These are phyloP conservation scores for Paralinhomoeus sp. DNA, from an alignment of 2,888 invertebrate species.

Conservation along the genomic window DNA sequence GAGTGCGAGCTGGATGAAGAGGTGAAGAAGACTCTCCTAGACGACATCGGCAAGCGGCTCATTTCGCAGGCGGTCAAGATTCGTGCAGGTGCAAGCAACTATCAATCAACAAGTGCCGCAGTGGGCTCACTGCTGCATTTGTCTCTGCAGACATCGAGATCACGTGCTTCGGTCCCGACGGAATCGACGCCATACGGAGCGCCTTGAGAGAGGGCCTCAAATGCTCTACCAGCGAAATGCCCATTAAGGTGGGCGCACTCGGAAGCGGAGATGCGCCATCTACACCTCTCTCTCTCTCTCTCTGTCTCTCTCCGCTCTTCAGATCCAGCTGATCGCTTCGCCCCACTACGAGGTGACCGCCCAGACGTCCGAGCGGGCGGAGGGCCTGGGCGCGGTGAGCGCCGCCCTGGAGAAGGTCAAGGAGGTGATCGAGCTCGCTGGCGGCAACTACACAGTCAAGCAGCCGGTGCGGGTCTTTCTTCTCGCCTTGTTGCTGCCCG, in stretches of 20 bases:
- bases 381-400: slow-evolving; percentile 67
- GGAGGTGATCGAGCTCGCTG: slow-evolving; percentile 48
- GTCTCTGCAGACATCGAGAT: slow-evolving; percentile 46
- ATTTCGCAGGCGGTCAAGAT: slow-evolving; percentile 94
- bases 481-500: too few relatives aligned
- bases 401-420: slow-evolving; percentile 68
- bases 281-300: too few relatives aligned
- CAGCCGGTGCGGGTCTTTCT: slow-evolving; percentile 50
- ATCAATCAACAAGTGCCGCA: slow-evolving; percentile 1
- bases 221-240: slow-evolving; percentile 69
- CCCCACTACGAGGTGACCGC: slow-evolving; percentile 96
- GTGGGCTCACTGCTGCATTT: not conserved
- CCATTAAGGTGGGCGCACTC: slow-evolving; percentile 55
- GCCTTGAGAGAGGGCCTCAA: slow-evolving; percentile 70
- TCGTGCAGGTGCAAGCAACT: slow-evolving; percentile 45
- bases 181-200: slow-evolving; percentile 83
- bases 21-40: slow-evolving; percentile 68
- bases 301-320: slow-evolving; percentile 4
- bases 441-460: slow-evolving; percentile 77
- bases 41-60: slow-evolving; percentile 78
- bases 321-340: slow-evolving; percentile 91
- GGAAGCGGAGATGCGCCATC: too few relatives aligned
- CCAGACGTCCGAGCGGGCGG: slow-evolving; percentile 80
- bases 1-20: slow-evolving; percentile 80
- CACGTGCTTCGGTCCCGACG: slow-evolving; percentile 85